Conservation (phyloP, 1,140 invertebrate species). For the Acromyrmex echinatior region DNA sequence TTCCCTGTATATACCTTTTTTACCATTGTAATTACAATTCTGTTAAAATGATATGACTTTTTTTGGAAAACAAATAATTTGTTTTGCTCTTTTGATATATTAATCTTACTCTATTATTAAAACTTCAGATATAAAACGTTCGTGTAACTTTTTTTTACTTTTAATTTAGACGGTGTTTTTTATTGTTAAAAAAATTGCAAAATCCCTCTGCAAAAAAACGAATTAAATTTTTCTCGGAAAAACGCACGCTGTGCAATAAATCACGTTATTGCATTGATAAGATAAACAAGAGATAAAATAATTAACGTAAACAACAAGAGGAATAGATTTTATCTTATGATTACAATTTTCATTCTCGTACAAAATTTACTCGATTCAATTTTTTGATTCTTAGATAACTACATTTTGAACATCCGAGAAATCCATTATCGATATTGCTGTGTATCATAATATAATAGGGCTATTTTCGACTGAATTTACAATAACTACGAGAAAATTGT, state of each 20-base stretch:
- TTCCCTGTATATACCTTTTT: neutral
- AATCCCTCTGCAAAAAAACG: neutral
- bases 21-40: neutral
- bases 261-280: neutral
- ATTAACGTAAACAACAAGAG: conserved; percentile 12
- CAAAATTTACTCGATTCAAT: conserved; percentile 14
- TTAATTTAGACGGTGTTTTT: neutral
- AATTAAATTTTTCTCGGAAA: neutral
- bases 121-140: neutral
- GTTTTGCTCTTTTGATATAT: neutral
- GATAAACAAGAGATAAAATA: conserved; percentile 8
- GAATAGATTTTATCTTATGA: conserved; percentile 23
- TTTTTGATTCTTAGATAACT: conserved; percentile 32
- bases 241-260: neutral
- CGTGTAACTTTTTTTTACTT: neutral
- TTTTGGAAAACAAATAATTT: neutral
- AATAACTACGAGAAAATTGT: neutral
- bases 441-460: neutral
- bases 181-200: neutral
- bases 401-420: conserved; percentile 19
- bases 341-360: conserved; percentile 15
- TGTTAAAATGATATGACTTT: neutral
- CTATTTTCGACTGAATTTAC: neutral
- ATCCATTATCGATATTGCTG: conserved; percentile 44
- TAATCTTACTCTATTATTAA: neutral